Conservation (phyloP, 2,797 vertebrate genomes). For the Sebastes kiyomatsui region DNA sequence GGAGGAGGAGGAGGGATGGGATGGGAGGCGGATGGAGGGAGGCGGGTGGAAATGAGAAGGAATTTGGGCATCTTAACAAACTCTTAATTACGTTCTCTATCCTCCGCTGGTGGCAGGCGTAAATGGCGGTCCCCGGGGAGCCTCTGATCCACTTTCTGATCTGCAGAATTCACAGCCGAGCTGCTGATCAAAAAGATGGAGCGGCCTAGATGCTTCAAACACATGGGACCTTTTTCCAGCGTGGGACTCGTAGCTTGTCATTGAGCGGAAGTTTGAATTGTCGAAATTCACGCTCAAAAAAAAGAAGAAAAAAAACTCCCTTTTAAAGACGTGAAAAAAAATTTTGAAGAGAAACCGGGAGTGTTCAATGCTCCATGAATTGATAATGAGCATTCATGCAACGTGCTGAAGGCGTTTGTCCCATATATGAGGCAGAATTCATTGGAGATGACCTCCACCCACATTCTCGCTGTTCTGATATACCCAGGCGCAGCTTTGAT, state of each 20-base stretch:
- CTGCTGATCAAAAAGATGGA: constrained; percentile 82
- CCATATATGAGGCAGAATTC: constrained; percentile 70
- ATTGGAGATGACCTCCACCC: constrained; percentile 82
- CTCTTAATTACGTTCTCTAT: constrained; percentile 80
- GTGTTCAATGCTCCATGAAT: constrained; percentile 73
- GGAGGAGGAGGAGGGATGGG: constrained; percentile 54
- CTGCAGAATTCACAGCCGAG: constrained; percentile 75
- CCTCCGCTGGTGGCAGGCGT: constrained; percentile 77
- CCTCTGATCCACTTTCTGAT: constrained; percentile 84
- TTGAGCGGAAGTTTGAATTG: constrained; percentile 78
- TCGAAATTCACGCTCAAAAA: constrained; percentile 65
- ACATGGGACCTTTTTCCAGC: constrained; percentile 75
- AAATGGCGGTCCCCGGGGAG: constrained; percentile 80
- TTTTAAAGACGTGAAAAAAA: constrained; percentile 43
- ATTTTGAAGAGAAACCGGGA: constrained; percentile 45
- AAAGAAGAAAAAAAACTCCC: neutral
- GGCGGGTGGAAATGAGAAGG: constrained; percentile 71
- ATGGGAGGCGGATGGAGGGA: constrained; percentile 46
- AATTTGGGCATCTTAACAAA: constrained; percentile 83
- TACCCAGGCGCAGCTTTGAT: constrained; percentile 70
- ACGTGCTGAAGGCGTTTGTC: constrained; percentile 73
- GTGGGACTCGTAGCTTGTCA: constrained; percentile 73
- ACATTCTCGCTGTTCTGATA: constrained; percentile 71
- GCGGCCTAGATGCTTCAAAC: constrained; percentile 83
- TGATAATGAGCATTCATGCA: constrained; percentile 76